Evolutionary conservation across 2,113 vertebrate species (phyloP).

Genomic region (Myotis davidii): DNA sequence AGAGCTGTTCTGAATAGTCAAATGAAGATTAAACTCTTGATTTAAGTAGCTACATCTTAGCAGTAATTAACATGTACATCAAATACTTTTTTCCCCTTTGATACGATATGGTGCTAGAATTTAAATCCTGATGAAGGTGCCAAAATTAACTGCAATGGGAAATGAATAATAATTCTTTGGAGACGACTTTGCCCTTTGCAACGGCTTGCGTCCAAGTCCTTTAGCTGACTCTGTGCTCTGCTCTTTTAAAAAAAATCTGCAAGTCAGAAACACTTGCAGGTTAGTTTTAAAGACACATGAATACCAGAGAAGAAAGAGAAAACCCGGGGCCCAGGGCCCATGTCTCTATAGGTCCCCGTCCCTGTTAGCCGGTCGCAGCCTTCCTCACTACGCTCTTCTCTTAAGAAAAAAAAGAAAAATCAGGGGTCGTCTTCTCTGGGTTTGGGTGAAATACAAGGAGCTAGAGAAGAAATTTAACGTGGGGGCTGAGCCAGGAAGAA

Average conservation of each 20-base stretch:
- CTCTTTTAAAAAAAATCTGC: background rate
- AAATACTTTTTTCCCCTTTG: slow-evolving; percentile 76
- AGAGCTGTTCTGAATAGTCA: slow-evolving; percentile 71
- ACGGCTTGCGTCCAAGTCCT: slow-evolving; percentile 36
- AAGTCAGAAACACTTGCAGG: background rate
- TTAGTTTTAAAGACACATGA: background rate
- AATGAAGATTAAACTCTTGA: slow-evolving; percentile 82
- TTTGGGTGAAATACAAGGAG: slow-evolving; percentile 44
- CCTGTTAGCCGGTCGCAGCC: too few species aligned
- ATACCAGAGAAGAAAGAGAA: background rate
- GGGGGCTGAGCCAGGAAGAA: background rate
- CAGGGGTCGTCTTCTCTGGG: slow-evolving; percentile 3
- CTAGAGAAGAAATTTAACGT: slow-evolving; percentile 28
- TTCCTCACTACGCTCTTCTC: background rate
- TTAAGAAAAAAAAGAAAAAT: slow-evolving; percentile 21
- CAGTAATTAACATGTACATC: slow-evolving; percentile 81
- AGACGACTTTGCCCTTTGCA: slow-evolving; percentile 75
- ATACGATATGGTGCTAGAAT: slow-evolving; percentile 79
- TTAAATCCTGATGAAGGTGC: slow-evolving; percentile 80
- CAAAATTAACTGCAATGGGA: slow-evolving; percentile 81
- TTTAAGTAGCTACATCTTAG: slow-evolving; percentile 81
- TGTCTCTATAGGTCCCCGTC: background rate
- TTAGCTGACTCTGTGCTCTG: slow-evolving; percentile 28
- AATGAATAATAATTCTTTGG: slow-evolving; percentile 80
- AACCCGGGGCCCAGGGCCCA: accelerated